A percentile compares a stretch with the other conserved stretches of the same genome.
Conservation (phyloP, 2,888 invertebrate genomes). For the Clanis bilineata region DNA sequence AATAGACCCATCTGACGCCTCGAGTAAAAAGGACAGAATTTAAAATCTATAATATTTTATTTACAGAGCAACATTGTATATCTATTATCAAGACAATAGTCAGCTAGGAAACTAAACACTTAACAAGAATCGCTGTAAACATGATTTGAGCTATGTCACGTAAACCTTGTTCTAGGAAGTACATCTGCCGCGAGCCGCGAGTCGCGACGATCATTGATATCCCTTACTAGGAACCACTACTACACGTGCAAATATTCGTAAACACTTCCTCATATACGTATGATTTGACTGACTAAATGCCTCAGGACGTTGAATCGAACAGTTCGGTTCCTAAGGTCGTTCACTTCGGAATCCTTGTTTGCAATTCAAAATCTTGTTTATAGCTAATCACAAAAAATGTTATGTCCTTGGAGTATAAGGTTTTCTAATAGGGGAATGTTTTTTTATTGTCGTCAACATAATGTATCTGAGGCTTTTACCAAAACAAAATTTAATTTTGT, state of each 20-base stretch:
- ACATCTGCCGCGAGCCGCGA: constrained; percentile 46
- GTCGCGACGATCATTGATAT: constrained; percentile 44
- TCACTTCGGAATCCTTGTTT: constrained; percentile 16
- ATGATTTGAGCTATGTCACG: constrained; percentile 43
- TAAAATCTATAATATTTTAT: too few species aligned
- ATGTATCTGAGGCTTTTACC: too few species aligned
- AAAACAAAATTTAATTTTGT: too few species aligned
- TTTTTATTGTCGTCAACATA: too few species aligned
- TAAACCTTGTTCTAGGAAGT: constrained; percentile 50
- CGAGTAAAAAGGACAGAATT: too few species aligned
- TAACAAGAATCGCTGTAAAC: constrained; percentile 44
- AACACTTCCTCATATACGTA: constrained; percentile 33
- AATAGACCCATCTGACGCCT: too few species aligned
- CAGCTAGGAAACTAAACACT: not conserved
- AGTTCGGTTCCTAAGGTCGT: not conserved
- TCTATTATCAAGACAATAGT: not conserved
- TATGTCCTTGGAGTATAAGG: too few species aligned
- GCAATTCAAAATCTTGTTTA: not conserved
- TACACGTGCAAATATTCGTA: constrained; percentile 51
- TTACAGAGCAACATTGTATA: not conserved
- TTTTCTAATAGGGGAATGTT: too few species aligned
- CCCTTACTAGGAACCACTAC: constrained; percentile 39
- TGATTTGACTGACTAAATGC: constrained; percentile 21
- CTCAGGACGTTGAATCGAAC: constrained; percentile 22
- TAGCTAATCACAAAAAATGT: not conserved